A percentile compares a stretch with the other conserved stretches of the same genome.
Evolutionary conservation across 2,113 vertebrate genomes (phyloP).

Genomic region (Ophthalmolycus amberensis): DNA sequence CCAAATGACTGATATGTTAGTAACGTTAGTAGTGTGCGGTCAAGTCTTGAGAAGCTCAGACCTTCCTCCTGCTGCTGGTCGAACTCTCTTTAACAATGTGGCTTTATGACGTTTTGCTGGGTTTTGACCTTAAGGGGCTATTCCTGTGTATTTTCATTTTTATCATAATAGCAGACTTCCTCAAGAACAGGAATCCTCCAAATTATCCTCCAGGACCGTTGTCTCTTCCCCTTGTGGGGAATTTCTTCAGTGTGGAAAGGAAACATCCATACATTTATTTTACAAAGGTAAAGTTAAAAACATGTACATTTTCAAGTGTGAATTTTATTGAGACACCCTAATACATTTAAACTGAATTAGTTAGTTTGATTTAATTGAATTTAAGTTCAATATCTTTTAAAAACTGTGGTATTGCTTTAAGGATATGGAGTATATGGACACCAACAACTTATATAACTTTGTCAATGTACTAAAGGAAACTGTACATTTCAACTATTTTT

Average conservation of each 20-base stretch:
- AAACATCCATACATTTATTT: constrained; percentile 73
- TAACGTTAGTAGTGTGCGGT: not conserved
- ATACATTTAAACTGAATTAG: not conserved
- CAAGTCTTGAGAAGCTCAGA: not conserved
- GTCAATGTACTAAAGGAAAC: not conserved
- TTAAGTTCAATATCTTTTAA: not conserved
- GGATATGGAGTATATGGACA: not conserved
- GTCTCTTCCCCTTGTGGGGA: constrained; percentile 81
- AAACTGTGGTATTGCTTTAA: not conserved
- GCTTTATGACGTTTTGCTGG: constrained; percentile 61
- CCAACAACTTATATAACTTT: not conserved
- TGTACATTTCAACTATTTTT: not conserved
- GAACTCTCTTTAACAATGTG: constrained; percentile 58
- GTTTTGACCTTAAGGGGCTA: constrained; percentile 64
- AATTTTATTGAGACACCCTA: not conserved
- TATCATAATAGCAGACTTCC: constrained; percentile 73
- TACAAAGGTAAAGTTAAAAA: constrained; percentile 59
- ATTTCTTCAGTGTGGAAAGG: constrained; percentile 60
- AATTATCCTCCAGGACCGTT: constrained; percentile 83
- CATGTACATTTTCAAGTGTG: not conserved
- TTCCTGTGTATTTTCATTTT: constrained; percentile 77
- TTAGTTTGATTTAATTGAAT: not conserved
- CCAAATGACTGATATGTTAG: not conserved
- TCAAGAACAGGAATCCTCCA: constrained; percentile 77
- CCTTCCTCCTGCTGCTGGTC: not conserved